A percentile compares a stretch with the other conserved stretches of the same genome.
Evolutionary conservation across 2,888 invertebrate species (phyloP).

Genomic region (Stenurella melanura): DNA sequence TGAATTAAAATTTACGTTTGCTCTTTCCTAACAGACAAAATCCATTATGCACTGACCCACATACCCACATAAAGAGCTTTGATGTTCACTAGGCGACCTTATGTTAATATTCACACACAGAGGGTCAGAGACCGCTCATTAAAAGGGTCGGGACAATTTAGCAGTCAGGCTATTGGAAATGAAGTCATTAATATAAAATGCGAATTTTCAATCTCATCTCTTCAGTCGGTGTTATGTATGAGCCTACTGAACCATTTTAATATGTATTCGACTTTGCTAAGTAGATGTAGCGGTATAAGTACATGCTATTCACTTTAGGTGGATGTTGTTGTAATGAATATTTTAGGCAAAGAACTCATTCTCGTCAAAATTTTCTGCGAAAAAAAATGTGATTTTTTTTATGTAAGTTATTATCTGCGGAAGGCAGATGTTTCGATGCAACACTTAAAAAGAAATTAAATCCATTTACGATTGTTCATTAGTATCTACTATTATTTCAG

Average conservation of each 20-base stretch:
- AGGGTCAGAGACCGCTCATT: constrained; percentile 7
- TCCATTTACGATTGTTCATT: no score
- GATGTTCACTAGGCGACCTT: neutral
- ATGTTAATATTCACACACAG: neutral
- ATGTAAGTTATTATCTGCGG: no score
- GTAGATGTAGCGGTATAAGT: neutral
- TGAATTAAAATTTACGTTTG: no score
- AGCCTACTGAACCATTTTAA: neutral
- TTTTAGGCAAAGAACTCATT: no score
- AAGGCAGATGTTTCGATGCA: no score
- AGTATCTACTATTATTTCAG: no score
- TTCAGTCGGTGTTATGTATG: neutral
- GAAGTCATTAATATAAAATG: constrained; percentile 1
- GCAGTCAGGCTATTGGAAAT: neutral
- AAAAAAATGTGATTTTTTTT: no score
- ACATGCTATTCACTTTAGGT: no score
- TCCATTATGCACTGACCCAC: neutral
- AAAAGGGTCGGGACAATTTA: neutral
- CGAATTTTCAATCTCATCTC: neutral
- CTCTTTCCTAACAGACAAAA: neutral
- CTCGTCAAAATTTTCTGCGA: no score
- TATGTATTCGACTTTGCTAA: neutral
- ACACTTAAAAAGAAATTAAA: no score
- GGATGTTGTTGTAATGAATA: no score
- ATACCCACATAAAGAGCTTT: neutral